Conservation (phyloP, 2,797 vertebrate genomes). For the Sebastes taczanowskii region DNA sequence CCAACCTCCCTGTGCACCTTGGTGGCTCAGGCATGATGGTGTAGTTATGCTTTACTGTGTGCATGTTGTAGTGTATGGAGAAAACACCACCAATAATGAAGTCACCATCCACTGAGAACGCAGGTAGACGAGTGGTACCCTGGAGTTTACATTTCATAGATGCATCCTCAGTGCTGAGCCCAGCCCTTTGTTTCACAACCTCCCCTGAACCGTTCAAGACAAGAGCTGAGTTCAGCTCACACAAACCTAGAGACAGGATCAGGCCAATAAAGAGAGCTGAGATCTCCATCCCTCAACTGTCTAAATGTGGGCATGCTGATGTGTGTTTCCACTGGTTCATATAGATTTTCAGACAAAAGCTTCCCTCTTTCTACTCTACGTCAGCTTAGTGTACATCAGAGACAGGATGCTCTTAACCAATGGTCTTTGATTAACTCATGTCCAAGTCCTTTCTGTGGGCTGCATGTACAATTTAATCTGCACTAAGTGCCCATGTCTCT, state of each 20-base stretch:
- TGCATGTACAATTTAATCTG: too few relatives aligned
- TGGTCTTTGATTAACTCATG: background rate
- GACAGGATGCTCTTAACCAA: background rate
- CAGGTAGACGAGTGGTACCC: constrained; percentile 20
- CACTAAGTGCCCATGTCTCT: too few relatives aligned
- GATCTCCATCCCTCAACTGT: constrained; percentile 11
- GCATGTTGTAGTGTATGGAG: constrained; percentile 57
- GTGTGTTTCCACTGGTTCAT: constrained; percentile 11
- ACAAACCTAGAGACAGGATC: constrained; percentile 17
- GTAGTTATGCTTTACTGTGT: constrained; percentile 53
- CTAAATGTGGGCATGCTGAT: background rate
- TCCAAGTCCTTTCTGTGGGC: too few relatives aligned
- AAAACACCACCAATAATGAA: constrained; percentile 63
- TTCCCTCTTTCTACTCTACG: background rate
- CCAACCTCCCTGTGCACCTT: constrained; percentile 61
- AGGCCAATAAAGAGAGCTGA: constrained; percentile 1
- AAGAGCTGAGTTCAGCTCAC: constrained; percentile 8
- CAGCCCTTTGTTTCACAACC: background rate
- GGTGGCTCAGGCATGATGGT: constrained; percentile 48
- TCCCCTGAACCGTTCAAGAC: background rate
- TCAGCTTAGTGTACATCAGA: background rate
- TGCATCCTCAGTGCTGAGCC: background rate
- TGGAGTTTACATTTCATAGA: constrained; percentile 35
- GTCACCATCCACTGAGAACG: constrained; percentile 54
- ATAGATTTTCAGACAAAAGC: background rate